Evolutionary conservation across 2,797 vertebrate genomes (phyloP).

Genomic region (Brachyrhaphis roseni): DNA sequence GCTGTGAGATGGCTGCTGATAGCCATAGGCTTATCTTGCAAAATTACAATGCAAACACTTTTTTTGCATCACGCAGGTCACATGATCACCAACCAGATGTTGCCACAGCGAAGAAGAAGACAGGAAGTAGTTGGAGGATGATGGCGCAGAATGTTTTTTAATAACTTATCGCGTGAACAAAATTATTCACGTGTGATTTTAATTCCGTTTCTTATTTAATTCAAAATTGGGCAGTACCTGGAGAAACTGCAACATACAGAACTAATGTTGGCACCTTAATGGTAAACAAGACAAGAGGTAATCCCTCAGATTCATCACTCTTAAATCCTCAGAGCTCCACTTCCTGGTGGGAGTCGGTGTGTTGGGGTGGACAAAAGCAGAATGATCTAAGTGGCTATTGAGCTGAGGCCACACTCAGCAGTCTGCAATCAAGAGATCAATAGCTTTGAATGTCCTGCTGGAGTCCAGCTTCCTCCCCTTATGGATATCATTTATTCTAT

Average conservation of each 20-base stretch:
- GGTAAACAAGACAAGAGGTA: background rate
- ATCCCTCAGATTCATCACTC: background rate
- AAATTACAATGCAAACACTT: too few species aligned
- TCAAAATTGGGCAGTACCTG: background rate
- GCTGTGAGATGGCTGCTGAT: too few species aligned
- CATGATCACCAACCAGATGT: too few species aligned
- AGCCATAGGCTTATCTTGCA: too few species aligned
- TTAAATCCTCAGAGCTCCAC: background rate
- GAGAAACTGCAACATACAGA: background rate
- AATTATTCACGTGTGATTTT: too few species aligned
- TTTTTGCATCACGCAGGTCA: too few species aligned
- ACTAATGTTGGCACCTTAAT: background rate
- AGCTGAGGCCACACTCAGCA: background rate
- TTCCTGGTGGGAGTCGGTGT: constrained; percentile 1
- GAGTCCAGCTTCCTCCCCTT: constrained; percentile 1
- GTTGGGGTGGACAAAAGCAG: background rate
- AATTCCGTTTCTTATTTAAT: too few species aligned
- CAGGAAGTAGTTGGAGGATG: too few species aligned
- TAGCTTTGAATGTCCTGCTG: constrained; percentile 7
- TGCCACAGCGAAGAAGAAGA: too few species aligned
- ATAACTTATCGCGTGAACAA: too few species aligned
- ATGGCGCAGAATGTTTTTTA: too few species aligned
- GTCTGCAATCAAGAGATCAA: constrained; percentile 24
- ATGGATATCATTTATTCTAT: background rate
- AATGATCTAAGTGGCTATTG: background rate